Evolutionary conservation across 2,797 vertebrate species (phyloP), one percentile per base, ranked within the genome.

Genomic region (Xiphorhynchus erythropygius): DNA sequence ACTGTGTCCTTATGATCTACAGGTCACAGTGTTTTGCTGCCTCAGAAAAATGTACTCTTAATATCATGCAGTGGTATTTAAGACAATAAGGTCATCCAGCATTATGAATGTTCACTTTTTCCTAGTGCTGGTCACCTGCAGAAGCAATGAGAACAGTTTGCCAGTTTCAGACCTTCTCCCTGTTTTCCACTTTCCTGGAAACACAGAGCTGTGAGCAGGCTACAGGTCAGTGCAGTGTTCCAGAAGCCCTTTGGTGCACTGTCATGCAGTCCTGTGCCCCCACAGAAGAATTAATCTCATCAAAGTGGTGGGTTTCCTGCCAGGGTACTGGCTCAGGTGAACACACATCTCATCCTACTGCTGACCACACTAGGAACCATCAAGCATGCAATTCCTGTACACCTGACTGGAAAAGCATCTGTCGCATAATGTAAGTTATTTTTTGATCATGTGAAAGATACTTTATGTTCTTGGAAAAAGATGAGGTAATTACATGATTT

Each of bases 141-240:
- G 59, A 39, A 71, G 19, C 24, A 32, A 33, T 47, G 62, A 60
- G 55, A 80, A 65, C 7, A 46, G 25, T 35, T 85, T 24, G 37
- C 5, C 27, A 27, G 16, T 25, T 33, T 76, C 37, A 41, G 25
- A 5, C n/a, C 13, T 86, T 52, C 68, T 85, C 14, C 30, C 3
- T 47, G 11, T 41, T 79, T 55, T n/a, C 22, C 13, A 11, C 11
- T 64, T 69, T 42, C 50, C 35, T 59, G 50, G 52, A 85, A 62
- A 33, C 19, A 30, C 14, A 13, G 6, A 3, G 32, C 46, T 46
- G 27, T 30, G 35, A 87, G n/a, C 39, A 79, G 53, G 33, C 55
- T 57, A 11, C 17, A 59, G 27, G 24, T 30, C 33, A 53, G 30
- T 39, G 32, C 7, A 18, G 7, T 0, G 0, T 27, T 39, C 2